Conservation (phyloP, 2,797 vertebrate species). For the Fratercula arctica region DNA sequence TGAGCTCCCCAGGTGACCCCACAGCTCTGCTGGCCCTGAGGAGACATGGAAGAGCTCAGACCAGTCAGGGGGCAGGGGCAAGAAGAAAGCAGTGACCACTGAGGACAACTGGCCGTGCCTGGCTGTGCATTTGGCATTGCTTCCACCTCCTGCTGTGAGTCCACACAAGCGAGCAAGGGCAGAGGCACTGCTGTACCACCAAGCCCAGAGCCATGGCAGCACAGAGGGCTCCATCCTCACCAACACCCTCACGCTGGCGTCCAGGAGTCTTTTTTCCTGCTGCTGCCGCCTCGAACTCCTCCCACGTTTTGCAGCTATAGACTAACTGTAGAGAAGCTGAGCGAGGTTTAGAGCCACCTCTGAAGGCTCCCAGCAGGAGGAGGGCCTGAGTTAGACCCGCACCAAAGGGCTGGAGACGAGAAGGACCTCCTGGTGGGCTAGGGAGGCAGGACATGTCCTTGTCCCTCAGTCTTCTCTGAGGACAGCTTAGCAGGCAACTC, state of each 20-base stretch:
- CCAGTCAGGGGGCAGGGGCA: background rate
- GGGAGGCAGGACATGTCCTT: background rate
- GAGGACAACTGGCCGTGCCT: background rate
- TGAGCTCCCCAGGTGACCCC: background rate
- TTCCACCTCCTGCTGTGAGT: background rate
- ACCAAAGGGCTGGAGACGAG: background rate
- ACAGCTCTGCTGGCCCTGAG: background rate
- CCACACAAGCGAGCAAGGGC: background rate
- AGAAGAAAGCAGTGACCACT: background rate
- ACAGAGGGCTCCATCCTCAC: background rate
- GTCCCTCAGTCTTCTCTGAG: background rate
- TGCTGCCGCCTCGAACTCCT: background rate
- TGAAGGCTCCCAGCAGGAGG: background rate
- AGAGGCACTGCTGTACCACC: background rate
- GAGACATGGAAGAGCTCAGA: background rate
- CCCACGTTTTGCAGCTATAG: background rate
- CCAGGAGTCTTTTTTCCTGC: background rate
- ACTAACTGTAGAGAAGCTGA: background rate
- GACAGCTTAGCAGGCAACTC: background rate
- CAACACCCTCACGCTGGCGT: background rate
- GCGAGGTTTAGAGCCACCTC: background rate
- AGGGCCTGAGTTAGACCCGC: background rate
- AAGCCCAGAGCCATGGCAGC: background rate
- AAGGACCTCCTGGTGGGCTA: background rate
- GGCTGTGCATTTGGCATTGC: accelerated